A percentile compares a stretch with the other conserved stretches of the same genome.
These are phyloP conservation scores for Epirrhoe alternata DNA, from an alignment of 2,888 invertebrate species.

Conservation along the genomic window DNA sequence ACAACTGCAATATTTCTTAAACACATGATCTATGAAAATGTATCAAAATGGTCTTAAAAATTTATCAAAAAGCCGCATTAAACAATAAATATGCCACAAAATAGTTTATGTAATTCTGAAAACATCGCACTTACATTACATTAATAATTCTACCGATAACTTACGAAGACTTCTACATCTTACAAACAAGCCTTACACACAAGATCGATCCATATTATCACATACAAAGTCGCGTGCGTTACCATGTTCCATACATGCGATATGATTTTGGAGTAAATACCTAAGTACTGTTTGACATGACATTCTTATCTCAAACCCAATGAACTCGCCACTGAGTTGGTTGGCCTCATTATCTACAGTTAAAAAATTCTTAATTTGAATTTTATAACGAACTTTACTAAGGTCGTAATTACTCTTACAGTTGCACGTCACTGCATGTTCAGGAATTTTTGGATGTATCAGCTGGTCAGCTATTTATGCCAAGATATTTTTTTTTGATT, in stretches of 20 bases:
- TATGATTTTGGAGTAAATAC: conserved; percentile 24
- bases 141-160: background rate
- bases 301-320: background rate
- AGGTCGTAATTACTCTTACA: background rate
- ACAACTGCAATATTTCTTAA: background rate
- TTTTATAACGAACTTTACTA: no score
- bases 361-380: no score
- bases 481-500: no score
- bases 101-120: background rate
- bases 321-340: background rate
- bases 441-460: background rate
- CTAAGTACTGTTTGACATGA: background rate
- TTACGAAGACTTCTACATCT: background rate
- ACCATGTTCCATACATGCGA: conserved; percentile 14
- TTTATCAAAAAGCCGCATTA: conserved; percentile 27
- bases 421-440: background rate
- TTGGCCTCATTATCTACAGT: no score
- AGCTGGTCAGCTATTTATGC: conserved; percentile 11
- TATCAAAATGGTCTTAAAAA: conserved; percentile 39
- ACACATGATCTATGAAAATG: conserved; percentile 34
- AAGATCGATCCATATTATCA: conserved; percentile 31
- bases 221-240: conserved; percentile 24
- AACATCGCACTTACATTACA: background rate
- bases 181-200: conserved; percentile 23
- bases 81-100: conserved; percentile 4